Percentiles rank a stretch among this genome's conserved stretches.
Evolutionary conservation across 2,888 invertebrate genomes (phyloP).

Genomic region (Chaitophorus viminalis): DNA sequence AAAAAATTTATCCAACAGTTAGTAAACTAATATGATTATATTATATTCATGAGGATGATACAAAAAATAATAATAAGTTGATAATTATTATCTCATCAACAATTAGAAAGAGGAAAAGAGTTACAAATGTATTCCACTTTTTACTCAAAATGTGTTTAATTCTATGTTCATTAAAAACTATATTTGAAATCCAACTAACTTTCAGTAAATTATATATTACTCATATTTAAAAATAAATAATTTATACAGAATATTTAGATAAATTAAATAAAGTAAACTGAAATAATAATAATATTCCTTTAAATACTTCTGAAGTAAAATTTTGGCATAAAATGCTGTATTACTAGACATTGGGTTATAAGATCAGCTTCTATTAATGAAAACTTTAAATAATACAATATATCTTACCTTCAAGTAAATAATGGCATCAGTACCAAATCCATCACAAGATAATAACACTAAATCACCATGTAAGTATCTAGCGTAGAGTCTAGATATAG

Average conservation of each 20-base stretch:
- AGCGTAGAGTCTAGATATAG: conserved; percentile 95
- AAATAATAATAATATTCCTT: background rate
- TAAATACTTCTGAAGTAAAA: background rate
- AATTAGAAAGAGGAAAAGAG: no score
- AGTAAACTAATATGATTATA: background rate
- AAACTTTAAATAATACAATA: background rate
- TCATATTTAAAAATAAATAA: no score
- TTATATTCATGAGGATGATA: background rate
- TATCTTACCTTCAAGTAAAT: conserved; percentile 90
- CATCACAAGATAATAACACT: conserved; percentile 92
- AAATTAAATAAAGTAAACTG: no score
- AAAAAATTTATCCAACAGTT: background rate
- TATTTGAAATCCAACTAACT: no score
- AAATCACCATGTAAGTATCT: conserved; percentile 98
- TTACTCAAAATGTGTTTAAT: no score
- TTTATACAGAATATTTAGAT: no score
- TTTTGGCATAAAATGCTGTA: background rate
- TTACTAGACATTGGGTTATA: background rate
- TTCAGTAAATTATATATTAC: no score
- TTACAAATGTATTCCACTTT: no score
- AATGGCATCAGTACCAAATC: conserved; percentile 95
- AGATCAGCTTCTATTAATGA: background rate
- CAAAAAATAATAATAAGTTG: no score
- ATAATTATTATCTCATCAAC: no score
- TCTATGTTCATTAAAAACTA: no score